These are phyloP conservation scores for Argyrosomus japonicus DNA, from an alignment of 2,113 vertebrate genomes.

Conservation along the genomic window DNA sequence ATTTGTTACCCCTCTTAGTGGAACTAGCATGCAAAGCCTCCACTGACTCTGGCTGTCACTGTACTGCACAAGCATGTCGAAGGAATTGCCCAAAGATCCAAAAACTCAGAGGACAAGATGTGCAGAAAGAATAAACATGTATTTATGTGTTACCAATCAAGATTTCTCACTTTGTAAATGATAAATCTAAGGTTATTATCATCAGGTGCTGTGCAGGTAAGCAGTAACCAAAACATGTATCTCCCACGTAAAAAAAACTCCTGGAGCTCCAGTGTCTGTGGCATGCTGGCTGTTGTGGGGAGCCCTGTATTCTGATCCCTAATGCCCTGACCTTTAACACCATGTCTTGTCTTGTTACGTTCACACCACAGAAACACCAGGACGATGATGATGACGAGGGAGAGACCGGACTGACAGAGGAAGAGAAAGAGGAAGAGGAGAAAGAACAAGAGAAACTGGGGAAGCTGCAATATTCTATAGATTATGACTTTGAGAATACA, in stretches of 20 bases:
- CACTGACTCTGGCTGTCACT: constrained; percentile 70
- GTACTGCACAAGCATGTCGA: constrained; percentile 74
- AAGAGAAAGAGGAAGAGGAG: constrained; percentile 95
- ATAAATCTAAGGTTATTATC: constrained; percentile 52
- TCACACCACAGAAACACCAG: constrained; percentile 85
- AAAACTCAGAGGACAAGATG: constrained; percentile 28
- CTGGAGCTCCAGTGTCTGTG: constrained; percentile 78
- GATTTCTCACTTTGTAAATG: constrained; percentile 46
- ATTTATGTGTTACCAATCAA: constrained; percentile 56
- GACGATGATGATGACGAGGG: constrained; percentile 94
- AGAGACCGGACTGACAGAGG: constrained; percentile 93
- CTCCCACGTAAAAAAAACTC: constrained; percentile 57
- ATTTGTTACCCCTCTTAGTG: constrained; percentile 52
- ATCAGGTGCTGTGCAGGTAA: constrained; percentile 68
- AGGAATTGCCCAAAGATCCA: constrained; percentile 52
- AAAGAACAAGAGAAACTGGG: constrained; percentile 97
- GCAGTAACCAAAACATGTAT: constrained; percentile 58
- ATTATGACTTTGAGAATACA: constrained; percentile 97
- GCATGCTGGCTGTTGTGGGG: constrained; percentile 82
- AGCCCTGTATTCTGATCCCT: constrained; percentile 11
- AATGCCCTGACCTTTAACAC: constrained; percentile 7
- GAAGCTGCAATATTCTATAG: constrained; percentile 96
- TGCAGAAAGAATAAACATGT: constrained; percentile 2
- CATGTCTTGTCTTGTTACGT: constrained; percentile 25
- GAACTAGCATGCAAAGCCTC: constrained; percentile 74